Base-by-base conservation (phyloP, 2,113 vertebrate species). In the Ranitomeya imitator region DNA sequence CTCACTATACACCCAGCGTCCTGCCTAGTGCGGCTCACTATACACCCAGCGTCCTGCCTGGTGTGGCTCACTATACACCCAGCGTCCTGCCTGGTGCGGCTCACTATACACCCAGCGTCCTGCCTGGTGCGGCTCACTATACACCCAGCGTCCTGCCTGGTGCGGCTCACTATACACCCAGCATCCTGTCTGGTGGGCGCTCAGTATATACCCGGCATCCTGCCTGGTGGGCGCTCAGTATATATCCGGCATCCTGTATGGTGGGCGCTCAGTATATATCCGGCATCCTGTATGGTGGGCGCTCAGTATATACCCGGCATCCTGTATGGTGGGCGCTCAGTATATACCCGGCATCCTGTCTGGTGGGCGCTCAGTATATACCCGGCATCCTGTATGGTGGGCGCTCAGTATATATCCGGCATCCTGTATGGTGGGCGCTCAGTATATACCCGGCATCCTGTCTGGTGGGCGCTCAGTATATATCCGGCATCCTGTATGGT, bases 11-110 rank as follows among this genome's bases (percentile, higher is more conserved):
- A 5, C 10, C 31, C 69, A 73, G 31, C 10, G 69, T 45, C 37
- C 37, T 45, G 26, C 26, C 26, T 31, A 2, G 26, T 31, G 2
- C 26, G 2, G 26, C 26, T 31, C 26, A 31, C 26, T 31, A 79
- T 83, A 0, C 90, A 95, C 81, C 9, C 92, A 0, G 89, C 91
- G 61, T 94, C 95, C 76, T 94, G 96, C 86, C 95, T 98, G 15
- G 1, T 97, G 82, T 88, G 86, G 60, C 55, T 81, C 54, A 15
- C 3, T 14, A 12, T 4, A 14, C 9, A 10, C 1, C 59, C 10
- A 15, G 59, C 15, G 10, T 10, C 21, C 21, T 65, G 63, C 63
- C 63, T 65, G 63, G 63, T 65, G 63, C 60, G 0, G 16, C 6
- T 13, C 7, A 31, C 1, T 26, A 73, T 26, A 73, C 26, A 31